Percentiles rank a stretch among this genome's conserved stretches.
These are phyloP conservation scores for Choristoneura fumiferana DNA, from an alignment of 1,140 invertebrate species.

Conservation along the genomic window DNA sequence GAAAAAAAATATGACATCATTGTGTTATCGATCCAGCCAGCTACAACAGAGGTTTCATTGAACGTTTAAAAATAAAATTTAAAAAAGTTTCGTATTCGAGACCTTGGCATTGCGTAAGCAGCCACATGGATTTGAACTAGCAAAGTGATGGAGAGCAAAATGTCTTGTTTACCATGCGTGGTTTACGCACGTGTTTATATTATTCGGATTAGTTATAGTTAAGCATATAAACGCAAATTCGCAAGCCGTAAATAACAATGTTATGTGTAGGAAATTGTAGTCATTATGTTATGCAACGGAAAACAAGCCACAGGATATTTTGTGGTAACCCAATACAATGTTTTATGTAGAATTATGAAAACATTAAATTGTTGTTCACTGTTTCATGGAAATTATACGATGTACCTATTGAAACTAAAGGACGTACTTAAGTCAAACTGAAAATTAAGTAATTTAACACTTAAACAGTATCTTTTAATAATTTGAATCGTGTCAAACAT, in stretches of 20 bases:
- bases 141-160: background rate
- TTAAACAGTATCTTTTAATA: no score
- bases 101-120: constrained; percentile 9
- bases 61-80: constrained; percentile 18
- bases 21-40: constrained; percentile 12
- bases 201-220: background rate
- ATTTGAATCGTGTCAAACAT: no score
- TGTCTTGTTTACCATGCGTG: background rate
- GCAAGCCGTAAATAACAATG: background rate
- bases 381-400: no score
- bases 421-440: no score
- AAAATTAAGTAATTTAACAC: no score
- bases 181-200: constrained; percentile 4
- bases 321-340: constrained; percentile 3
- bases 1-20: constrained; percentile 11
- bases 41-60: constrained; percentile 16
- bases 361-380: no score
- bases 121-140: background rate
- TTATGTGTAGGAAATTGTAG: background rate
- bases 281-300: background rate
- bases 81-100: constrained; percentile 1
- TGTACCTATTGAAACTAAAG: no score
- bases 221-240: background rate
- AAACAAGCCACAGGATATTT: background rate
- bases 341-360: no score